phyloP scores from a whole-genome alignment of 2,113 vertebrate species.

The Tautogolabrus adspersus region DNA sequence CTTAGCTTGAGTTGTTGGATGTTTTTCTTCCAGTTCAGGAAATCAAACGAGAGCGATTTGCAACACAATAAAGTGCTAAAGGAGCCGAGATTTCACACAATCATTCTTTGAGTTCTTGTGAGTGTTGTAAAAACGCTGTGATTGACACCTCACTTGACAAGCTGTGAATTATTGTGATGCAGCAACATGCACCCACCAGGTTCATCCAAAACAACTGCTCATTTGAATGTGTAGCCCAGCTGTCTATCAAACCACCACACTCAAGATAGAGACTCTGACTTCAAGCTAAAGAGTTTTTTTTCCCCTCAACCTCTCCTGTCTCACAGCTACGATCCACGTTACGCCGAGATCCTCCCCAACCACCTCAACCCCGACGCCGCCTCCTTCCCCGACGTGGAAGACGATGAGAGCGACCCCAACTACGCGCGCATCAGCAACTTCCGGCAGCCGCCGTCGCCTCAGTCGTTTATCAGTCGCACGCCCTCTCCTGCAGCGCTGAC shows the following conservation, averaged over 20 bases:
- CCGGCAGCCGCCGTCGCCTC: slow-evolving; percentile 82
- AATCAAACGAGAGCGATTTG: background rate
- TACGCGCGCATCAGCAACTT: slow-evolving; percentile 93
- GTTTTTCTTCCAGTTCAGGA: background rate
- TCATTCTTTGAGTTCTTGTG: background rate
- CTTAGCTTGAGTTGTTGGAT: too few species aligned
- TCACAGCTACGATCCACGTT: slow-evolving; percentile 85
- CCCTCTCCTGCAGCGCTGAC: slow-evolving; percentile 76
- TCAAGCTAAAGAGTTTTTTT: too few species aligned
- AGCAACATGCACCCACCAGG: background rate
- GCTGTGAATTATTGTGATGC: background rate
- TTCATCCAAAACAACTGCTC: background rate
- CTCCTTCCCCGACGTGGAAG: slow-evolving; percentile 85
- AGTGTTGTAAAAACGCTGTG: background rate
- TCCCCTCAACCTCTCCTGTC: background rate
- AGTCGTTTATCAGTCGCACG: slow-evolving; percentile 70
- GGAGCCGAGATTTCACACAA: background rate
- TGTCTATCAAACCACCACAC: background rate
- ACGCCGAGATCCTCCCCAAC: slow-evolving; percentile 83
- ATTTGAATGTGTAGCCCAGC: background rate
- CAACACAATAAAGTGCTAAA: background rate
- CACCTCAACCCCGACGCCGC: slow-evolving; percentile 70
- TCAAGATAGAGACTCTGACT: background rate
- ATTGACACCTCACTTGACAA: slow-evolving; percentile 29
- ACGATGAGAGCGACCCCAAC: slow-evolving; percentile 93